phyloP scores from a whole-genome alignment of 2,888 invertebrate species.

The Julus scandinavius region DNA sequence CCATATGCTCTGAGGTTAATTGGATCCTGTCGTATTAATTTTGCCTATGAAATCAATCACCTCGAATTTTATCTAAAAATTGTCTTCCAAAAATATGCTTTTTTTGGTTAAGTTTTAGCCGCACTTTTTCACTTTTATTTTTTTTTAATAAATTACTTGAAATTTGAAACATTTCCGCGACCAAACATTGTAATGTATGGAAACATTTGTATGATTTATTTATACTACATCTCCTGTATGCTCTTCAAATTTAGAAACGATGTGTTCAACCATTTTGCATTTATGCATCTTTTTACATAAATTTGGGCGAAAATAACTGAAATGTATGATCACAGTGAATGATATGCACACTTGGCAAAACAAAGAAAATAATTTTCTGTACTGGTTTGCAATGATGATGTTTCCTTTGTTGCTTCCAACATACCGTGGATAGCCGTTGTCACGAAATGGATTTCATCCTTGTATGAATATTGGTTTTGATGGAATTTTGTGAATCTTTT shows the following conservation, averaged over 20 bases:
- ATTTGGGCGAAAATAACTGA: neutral
- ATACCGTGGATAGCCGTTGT: neutral
- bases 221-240: neutral
- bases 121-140: neutral
- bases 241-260: neutral
- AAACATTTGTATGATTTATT: neutral
- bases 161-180: too few relatives aligned
- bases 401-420: neutral
- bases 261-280: too few relatives aligned
- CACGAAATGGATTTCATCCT: too few relatives aligned
- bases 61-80: neutral
- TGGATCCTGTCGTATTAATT: slow-evolving; percentile 24
- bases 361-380: neutral
- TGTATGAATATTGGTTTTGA: too few relatives aligned
- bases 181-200: neutral
- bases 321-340: neutral
- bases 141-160: too few relatives aligned
- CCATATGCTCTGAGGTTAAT: slow-evolving; percentile 51
- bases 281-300: slow-evolving; percentile 4
- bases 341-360: neutral
- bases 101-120: slow-evolving; percentile 3
- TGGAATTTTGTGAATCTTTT: too few relatives aligned
- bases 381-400: neutral
- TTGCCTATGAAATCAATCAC: neutral
- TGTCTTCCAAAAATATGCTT: slow-evolving; percentile 41